Percentiles rank a stretch among this genome's conserved stretches.
Evolutionary conservation across 2,113 vertebrate species (phyloP).

Genomic region (Alethe diademata): DNA sequence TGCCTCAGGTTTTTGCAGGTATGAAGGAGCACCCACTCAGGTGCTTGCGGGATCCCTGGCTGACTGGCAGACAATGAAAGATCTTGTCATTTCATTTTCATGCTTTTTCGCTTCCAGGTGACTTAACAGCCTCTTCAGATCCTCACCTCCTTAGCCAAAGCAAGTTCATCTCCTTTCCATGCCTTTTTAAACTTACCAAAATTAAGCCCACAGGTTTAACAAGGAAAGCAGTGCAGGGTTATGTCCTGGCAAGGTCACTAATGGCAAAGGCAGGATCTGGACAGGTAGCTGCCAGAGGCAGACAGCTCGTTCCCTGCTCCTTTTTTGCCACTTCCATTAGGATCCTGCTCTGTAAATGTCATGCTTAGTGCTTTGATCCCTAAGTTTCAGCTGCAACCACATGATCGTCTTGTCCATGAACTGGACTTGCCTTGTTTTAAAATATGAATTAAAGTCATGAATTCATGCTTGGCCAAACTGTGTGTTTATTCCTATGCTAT

Average conservation of each 20-base stretch:
- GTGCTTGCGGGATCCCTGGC: background rate
- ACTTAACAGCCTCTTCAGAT: slow-evolving; percentile 23
- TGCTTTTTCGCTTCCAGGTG: slow-evolving; percentile 24
- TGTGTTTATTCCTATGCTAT: background rate
- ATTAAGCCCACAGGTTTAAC: background rate
- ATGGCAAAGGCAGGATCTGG: background rate
- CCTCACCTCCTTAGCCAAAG: background rate
- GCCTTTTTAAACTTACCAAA: slow-evolving; percentile 6
- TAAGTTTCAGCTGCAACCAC: background rate
- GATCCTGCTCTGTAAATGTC: background rate
- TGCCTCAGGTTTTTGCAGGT: fast-evolving
- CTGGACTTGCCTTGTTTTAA: background rate
- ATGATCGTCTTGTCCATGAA: background rate
- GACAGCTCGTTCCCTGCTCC: background rate
- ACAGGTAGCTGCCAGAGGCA: background rate
- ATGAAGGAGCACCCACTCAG: background rate
- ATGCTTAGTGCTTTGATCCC: background rate
- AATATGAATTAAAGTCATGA: background rate
- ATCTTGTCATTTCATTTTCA: background rate
- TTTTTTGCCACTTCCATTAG: background rate
- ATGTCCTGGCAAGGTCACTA: background rate
- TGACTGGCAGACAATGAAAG: background rate
- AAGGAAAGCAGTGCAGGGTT: background rate
- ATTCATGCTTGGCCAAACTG: background rate
- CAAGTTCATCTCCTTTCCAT: background rate